Evolutionary conservation across 2,797 vertebrate genomes (phyloP).

Genomic region (Coccyzus lansbergi): DNA sequence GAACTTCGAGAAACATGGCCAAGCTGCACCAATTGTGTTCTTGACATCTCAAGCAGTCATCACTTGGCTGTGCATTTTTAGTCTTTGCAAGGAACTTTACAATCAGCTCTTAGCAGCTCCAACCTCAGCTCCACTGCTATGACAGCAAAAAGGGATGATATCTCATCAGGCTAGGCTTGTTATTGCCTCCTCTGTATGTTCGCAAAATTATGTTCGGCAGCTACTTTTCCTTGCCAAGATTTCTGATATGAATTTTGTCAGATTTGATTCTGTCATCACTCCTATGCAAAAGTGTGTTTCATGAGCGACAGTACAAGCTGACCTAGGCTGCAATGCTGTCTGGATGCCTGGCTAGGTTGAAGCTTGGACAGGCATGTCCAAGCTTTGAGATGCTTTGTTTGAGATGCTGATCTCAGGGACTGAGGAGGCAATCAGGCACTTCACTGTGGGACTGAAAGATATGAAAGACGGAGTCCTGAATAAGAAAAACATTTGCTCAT

Average conservation of each 20-base stretch:
- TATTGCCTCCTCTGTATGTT: neutral
- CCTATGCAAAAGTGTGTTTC: neutral
- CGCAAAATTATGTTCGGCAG: neutral
- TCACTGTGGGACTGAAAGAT: neutral
- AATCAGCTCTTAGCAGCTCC: neutral
- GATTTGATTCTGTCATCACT: neutral
- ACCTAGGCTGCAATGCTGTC: neutral
- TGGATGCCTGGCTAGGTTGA: neutral
- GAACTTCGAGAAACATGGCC: rapidly evolving
- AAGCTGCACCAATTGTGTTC: neutral
- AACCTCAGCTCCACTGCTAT: rapidly evolving
- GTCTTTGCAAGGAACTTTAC: neutral
- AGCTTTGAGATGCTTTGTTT: too few relatives aligned
- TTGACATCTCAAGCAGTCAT: rapidly evolving
- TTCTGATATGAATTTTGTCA: neutral
- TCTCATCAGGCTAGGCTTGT: neutral
- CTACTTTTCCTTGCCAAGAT: neutral
- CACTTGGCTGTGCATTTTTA: rapidly evolving
- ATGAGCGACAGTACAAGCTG: neutral
- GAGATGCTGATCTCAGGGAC: neutral
- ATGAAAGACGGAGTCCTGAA: neutral
- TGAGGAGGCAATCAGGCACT: neutral
- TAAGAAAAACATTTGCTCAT: neutral
- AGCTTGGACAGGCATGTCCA: rapidly evolving
- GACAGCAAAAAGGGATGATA: neutral